phyloP scores from a whole-genome alignment of 1,140 invertebrate species.

The Aphidius ervi region DNA sequence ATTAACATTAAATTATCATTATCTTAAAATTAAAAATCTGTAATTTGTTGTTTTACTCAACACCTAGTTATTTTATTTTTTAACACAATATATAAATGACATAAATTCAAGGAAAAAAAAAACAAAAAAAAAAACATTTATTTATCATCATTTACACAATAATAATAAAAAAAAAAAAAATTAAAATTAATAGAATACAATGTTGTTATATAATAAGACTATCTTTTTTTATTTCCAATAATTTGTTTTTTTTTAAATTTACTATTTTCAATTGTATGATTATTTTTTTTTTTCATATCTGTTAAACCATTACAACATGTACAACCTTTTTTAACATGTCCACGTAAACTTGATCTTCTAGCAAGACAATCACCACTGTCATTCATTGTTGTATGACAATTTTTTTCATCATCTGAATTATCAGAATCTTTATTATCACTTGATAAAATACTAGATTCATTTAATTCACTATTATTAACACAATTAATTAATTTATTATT shows the following conservation, averaged over 20 bases:
- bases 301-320: conserved; percentile 54
- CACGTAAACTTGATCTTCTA: conserved; percentile 50
- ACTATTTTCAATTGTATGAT: conserved; percentile 40
- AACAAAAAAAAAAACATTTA: neutral
- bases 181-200: conserved; percentile 27
- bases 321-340: conserved; percentile 55
- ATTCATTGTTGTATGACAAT: conserved; percentile 30
- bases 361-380: conserved; percentile 44
- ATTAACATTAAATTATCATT: neutral
- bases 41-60: neutral
- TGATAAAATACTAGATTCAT: conserved; percentile 30
- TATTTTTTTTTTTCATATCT: conserved; percentile 46
- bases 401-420: conserved; percentile 42
- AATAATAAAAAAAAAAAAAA: neutral
- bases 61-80: no score
- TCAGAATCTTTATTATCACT: conserved; percentile 43
- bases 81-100: neutral
- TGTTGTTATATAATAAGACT: conserved; percentile 45
- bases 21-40: conserved; percentile 1
- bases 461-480: conserved; percentile 31
- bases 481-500: conserved; percentile 18
- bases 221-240: conserved; percentile 45
- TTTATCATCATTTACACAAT: neutral
- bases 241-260: conserved; percentile 39
- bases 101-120: no score